Evolutionary conservation across 2,113 vertebrate genomes (phyloP).

Genomic region (Spea multiplicata): DNA sequence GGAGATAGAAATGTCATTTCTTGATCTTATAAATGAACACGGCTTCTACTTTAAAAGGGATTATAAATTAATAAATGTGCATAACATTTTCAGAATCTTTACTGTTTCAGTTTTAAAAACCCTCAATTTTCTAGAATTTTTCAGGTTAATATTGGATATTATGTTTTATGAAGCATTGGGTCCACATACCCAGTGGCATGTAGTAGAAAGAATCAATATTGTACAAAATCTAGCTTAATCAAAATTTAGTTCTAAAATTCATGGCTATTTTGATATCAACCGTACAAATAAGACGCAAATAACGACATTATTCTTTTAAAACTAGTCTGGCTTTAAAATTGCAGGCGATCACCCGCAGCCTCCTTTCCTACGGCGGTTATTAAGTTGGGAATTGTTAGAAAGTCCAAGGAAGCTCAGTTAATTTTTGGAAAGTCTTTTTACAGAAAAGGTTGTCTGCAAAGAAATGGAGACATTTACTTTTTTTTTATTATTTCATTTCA

Average conservation of each 20-base stretch:
- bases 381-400: slow-evolving; percentile 32
- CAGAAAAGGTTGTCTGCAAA: background rate
- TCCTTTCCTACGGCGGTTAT: slow-evolving; percentile 24
- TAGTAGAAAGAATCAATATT: too few species aligned
- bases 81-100: background rate
- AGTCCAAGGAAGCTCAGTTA: slow-evolving; percentile 14
- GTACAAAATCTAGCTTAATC: too few species aligned
- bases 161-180: too few species aligned
- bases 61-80: background rate
- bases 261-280: too few species aligned
- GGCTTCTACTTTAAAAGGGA: background rate
- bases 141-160: too few species aligned
- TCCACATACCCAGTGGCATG: too few species aligned
- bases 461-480: background rate
- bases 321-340: slow-evolving; percentile 14
- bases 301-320: background rate
- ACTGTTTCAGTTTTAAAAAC: background rate
- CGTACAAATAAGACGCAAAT: too few species aligned
- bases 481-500: slow-evolving; percentile 4
- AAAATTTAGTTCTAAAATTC: too few species aligned
- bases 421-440: slow-evolving; percentile 16
- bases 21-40: background rate
- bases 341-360: background rate
- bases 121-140: background rate
- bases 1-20: background rate